Conservation (phyloP, 2,113 vertebrate genomes). For the Galemys pyrenaicus region DNA sequence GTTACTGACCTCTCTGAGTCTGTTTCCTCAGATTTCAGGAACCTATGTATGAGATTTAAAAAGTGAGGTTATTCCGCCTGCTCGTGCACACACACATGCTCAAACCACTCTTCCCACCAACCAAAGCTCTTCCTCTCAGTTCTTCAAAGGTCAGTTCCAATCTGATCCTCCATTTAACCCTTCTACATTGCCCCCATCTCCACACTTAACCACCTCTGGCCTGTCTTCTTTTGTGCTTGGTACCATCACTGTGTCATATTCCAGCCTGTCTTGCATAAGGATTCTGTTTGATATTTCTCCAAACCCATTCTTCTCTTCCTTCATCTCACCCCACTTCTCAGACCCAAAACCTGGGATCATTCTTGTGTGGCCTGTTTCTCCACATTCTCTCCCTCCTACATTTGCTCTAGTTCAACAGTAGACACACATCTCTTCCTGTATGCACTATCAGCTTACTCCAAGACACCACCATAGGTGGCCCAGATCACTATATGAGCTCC, state of each 20-base stretch:
- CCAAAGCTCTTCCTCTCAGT: background rate
- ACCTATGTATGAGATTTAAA: background rate
- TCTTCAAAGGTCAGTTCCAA: background rate
- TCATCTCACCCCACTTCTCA: background rate
- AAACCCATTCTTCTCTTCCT: background rate
- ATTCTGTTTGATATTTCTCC: constrained; percentile 8
- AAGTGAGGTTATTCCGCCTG: background rate
- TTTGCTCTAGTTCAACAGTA: background rate
- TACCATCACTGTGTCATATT: background rate
- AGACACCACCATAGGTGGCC: background rate
- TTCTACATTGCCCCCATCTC: background rate
- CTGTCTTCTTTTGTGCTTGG: background rate
- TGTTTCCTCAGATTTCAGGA: constrained; percentile 2
- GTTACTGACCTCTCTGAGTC: background rate
- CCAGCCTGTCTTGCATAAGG: background rate
- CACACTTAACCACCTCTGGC: background rate
- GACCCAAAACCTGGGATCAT: background rate
- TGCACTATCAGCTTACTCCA: background rate
- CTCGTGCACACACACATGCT: background rate
- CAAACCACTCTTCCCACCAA: background rate
- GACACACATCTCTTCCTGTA: background rate
- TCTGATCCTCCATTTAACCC: background rate
- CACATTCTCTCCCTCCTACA: background rate
- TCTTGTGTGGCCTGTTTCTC: background rate
- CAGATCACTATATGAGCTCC: background rate